phyloP scores from a whole-genome alignment of 2,888 invertebrate genomes.

The Hirtodrosophila trivittata region DNA sequence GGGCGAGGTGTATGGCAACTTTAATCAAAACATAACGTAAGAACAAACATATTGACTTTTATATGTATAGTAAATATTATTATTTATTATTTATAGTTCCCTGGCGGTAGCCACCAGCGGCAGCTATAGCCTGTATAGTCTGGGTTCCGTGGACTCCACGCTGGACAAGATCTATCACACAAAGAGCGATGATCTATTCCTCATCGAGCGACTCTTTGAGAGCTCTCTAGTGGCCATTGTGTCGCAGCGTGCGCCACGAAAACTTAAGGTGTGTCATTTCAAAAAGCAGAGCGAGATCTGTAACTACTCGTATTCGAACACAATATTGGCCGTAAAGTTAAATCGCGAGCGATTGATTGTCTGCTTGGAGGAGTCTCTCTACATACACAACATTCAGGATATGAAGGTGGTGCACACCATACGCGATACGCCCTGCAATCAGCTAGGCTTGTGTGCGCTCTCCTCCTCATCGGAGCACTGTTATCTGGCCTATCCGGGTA shows the following conservation, averaged over 20 bases:
- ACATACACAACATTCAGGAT: slow-evolving; percentile 99
- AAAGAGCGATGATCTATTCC: slow-evolving; percentile 93
- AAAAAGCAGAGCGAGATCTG: slow-evolving; percentile 99
- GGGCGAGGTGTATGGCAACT: slow-evolving; percentile 96
- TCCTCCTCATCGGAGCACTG: slow-evolving; percentile 95
- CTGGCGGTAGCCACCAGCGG: slow-evolving; percentile 95
- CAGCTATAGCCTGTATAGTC: slow-evolving; percentile 94
- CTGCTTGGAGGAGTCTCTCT: slow-evolving; percentile 97
- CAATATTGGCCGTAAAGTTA: slow-evolving; percentile 96
- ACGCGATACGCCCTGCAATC: slow-evolving; percentile 98
- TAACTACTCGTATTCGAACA: slow-evolving; percentile 97
- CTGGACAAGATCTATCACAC: slow-evolving; percentile 95
- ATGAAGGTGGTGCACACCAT: slow-evolving; percentile 99
- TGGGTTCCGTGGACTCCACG: slow-evolving; percentile 90
- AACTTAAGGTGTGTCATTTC: slow-evolving; percentile 93
- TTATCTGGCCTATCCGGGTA: slow-evolving; percentile 98
- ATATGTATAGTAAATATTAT: not conserved
- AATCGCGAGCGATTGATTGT: slow-evolving; percentile 98
- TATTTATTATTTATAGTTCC: slow-evolving; percentile 86
- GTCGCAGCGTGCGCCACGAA: slow-evolving; percentile 94
- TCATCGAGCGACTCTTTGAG: slow-evolving; percentile 98
- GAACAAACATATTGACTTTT: slow-evolving; percentile 82
- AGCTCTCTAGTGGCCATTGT: slow-evolving; percentile 98
- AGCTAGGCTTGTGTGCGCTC: slow-evolving; percentile 95
- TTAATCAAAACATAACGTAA: slow-evolving; percentile 99